Conservation (phyloP, 2,888 invertebrate species). For the Limnephilus lunatus region DNA sequence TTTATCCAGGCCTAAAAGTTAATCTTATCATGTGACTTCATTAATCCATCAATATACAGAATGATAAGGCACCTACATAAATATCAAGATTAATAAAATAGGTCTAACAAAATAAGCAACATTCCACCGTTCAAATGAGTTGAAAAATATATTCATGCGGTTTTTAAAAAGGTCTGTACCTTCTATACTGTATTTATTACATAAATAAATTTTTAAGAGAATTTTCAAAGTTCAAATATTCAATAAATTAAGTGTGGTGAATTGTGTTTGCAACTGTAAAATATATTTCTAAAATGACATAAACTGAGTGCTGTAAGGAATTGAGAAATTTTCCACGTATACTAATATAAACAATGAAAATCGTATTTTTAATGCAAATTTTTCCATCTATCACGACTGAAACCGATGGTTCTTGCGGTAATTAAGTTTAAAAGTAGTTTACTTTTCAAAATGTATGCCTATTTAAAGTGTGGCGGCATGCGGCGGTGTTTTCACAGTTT, state of each 20-base stretch:
- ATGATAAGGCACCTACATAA: neutral
- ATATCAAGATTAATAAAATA: neutral
- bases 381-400: too few relatives aligned
- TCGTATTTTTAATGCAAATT: too few relatives aligned
- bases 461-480: too few relatives aligned
- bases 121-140: neutral
- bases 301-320: too few relatives aligned
- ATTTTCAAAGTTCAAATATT: neutral
- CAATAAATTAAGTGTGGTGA: neutral
- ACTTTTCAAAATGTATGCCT: too few relatives aligned
- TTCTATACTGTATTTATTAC: neutral
- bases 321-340: too few relatives aligned
- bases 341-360: too few relatives aligned
- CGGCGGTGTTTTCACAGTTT: too few relatives aligned
- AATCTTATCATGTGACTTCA: neutral
- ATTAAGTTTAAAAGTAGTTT: too few relatives aligned
- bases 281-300: too few relatives aligned
- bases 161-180: conserved; percentile 48
- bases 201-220: neutral
- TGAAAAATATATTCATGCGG: conserved; percentile 46
- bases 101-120: neutral
- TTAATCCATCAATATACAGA: neutral
- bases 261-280: neutral
- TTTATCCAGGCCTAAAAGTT: neutral
- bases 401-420: too few relatives aligned